Evolutionary conservation across 2,113 vertebrate species (phyloP).

Genomic region (Crotalus horridus): DNA sequence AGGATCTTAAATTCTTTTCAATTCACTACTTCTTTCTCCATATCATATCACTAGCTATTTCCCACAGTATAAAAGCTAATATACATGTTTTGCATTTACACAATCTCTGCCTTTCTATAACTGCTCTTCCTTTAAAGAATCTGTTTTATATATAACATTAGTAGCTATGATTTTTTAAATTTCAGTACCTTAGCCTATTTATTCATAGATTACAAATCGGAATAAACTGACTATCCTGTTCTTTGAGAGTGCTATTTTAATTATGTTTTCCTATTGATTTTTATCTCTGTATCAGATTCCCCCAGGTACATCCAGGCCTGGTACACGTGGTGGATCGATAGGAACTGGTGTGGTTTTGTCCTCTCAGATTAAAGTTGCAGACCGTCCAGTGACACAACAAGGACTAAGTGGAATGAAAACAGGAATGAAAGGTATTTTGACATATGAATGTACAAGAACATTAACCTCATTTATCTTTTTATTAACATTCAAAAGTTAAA

Average conservation of each 20-base stretch:
- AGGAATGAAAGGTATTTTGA: constrained; percentile 82
- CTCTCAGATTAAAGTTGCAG: constrained; percentile 90
- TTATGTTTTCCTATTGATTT: neutral
- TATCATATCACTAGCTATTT: neutral
- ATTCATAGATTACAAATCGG: neutral
- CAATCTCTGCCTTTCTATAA: neutral
- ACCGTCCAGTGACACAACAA: constrained; percentile 95
- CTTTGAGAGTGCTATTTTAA: neutral
- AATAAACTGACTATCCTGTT: neutral
- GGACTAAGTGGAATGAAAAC: constrained; percentile 98
- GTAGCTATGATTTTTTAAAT: neutral
- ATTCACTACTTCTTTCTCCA: neutral
- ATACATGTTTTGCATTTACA: neutral
- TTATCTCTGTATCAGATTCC: constrained; percentile 71
- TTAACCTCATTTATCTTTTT: neutral
- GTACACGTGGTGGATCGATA: constrained; percentile 71
- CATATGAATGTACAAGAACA: constrained; percentile 14
- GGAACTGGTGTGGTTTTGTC: constrained; percentile 78
- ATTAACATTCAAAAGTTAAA: neutral
- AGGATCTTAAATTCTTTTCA: neutral
- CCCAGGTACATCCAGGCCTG: constrained; percentile 80
- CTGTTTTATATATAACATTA: neutral
- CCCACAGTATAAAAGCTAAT: neutral
- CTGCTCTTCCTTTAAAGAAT: neutral
- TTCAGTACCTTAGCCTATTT: neutral